A percentile compares a stretch with the other conserved stretches of the same genome.
Evolutionary conservation across 2,113 vertebrate species (phyloP).

Genomic region (Pseudois nayaur): DNA sequence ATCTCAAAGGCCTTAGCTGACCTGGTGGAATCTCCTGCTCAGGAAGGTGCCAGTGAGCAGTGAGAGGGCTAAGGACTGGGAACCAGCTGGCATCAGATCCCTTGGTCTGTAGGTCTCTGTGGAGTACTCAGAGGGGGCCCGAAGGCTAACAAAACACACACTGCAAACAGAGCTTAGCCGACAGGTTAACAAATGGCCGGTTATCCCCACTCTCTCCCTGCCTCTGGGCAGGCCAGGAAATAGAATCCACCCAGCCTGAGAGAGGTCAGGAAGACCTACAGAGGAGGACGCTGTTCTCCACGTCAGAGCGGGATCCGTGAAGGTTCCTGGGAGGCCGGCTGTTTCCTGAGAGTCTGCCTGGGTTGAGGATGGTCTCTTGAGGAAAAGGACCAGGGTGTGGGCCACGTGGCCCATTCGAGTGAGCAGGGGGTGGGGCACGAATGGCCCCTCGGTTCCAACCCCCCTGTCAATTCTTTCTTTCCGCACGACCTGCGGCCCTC

Average conservation of each 20-base stretch:
- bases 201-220: no score
- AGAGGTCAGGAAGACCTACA: rapidly evolving
- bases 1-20: background rate
- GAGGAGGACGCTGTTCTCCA: background rate
- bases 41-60: background rate
- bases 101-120: background rate
- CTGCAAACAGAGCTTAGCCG: background rate
- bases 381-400: background rate
- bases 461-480: no score
- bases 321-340: rapidly evolving
- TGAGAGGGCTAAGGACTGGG: background rate
- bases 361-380: no score
- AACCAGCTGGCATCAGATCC: background rate
- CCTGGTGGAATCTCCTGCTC: background rate
- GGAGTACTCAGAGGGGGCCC: no score
- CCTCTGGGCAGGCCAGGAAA: background rate
- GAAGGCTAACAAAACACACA: background rate
- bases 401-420: rapidly evolving
- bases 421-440: rapidly evolving
- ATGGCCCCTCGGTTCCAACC: rapidly evolving
- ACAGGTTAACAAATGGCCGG: background rate
- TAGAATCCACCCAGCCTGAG: rapidly evolving
- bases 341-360: background rate
- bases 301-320: rapidly evolving
- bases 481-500: background rate